These are phyloP conservation scores for Epinotia bilunana DNA, from an alignment of 2,888 invertebrate genomes.

Conservation along the genomic window DNA sequence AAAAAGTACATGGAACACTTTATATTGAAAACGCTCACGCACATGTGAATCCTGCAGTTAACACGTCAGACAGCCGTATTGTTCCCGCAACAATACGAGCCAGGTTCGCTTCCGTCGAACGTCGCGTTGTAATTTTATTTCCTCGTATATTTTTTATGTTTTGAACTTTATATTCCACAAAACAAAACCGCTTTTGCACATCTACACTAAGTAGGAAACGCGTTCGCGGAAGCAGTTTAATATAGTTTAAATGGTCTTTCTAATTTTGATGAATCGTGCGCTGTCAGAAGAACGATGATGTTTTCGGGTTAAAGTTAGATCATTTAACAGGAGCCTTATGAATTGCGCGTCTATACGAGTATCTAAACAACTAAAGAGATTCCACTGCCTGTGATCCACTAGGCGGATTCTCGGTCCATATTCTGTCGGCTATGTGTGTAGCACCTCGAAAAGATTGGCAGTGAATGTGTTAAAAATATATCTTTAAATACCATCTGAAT, in stretches of 20 bases:
- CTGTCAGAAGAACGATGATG: background rate
- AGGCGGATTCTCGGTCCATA: too few species aligned
- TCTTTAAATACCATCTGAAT: too few species aligned
- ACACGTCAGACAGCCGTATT: conserved; percentile 18
- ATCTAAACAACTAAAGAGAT: too few species aligned
- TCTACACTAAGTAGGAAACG: background rate
- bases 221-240: background rate
- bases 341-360: too few species aligned
- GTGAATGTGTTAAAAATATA: too few species aligned
- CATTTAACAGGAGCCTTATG: too few species aligned
- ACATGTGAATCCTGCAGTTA: conserved; percentile 14
- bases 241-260: background rate
- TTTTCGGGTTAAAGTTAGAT: too few species aligned
- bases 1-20: too few species aligned
- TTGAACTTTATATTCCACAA: background rate
- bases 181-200: background rate
- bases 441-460: too few species aligned
- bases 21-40: background rate
- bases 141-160: conserved; percentile 4
- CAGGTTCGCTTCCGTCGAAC: conserved; percentile 14
- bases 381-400: too few species aligned
- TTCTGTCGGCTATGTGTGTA: too few species aligned
- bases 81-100: conserved; percentile 14
- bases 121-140: conserved; percentile 10
- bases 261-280: background rate